Conservation (phyloP, 2,797 vertebrate genomes). For the Karalla daura region DNA sequence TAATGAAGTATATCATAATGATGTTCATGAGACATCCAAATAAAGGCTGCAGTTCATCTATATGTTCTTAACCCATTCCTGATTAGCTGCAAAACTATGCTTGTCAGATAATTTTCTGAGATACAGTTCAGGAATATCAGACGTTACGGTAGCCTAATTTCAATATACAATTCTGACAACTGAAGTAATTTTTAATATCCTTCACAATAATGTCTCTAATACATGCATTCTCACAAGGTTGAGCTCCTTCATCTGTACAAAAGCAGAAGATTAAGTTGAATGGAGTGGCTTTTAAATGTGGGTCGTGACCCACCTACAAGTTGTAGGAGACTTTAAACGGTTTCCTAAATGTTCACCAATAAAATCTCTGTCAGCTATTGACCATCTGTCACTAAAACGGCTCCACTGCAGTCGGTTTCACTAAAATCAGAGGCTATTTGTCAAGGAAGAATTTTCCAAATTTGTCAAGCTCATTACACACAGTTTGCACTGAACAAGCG, state of each 20-base stretch:
- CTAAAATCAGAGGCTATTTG: constrained; percentile 24
- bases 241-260: background rate
- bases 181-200: background rate
- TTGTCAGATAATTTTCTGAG: constrained; percentile 1
- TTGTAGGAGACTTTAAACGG: constrained; percentile 24
- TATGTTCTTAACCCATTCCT: constrained; percentile 18
- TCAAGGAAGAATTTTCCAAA: constrained; percentile 1
- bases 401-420: background rate
- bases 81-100: constrained; percentile 8
- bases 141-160: background rate
- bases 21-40: constrained; percentile 43
- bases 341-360: constrained; percentile 17
- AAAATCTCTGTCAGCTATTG: constrained; percentile 24
- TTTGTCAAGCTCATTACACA: background rate
- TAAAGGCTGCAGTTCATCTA: constrained; percentile 9
- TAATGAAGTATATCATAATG: constrained; percentile 53
- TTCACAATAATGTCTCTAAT: background rate
- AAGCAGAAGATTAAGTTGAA: constrained; percentile 3
- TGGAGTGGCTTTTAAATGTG: background rate
- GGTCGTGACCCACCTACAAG: constrained; percentile 11
- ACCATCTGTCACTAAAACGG: constrained; percentile 28
- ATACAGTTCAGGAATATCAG: background rate
- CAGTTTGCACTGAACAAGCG: background rate
- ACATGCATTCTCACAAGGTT: constrained; percentile 7
- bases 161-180: background rate